These are phyloP conservation scores for Protonibea diacanthus DNA, from an alignment of 2,797 vertebrate species.

Conservation along the genomic window DNA sequence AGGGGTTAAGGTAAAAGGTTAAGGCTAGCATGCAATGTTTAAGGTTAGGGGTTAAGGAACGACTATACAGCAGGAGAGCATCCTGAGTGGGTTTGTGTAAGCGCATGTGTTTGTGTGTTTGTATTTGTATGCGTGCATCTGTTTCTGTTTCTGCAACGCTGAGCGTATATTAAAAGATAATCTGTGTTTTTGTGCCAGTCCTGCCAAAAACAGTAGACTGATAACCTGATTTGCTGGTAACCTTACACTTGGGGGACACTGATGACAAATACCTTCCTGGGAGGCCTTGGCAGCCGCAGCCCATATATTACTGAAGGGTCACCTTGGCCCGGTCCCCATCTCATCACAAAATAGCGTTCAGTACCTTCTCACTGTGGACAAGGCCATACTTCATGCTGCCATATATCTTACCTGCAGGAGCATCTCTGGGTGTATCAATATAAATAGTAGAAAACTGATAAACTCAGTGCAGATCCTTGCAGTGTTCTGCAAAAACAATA, in stretches of 20 bases:
- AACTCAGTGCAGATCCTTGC: slow-evolving; percentile 62
- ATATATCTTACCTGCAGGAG: slow-evolving; percentile 71
- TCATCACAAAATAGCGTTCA: slow-evolving; percentile 82
- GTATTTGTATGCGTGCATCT: slow-evolving; percentile 30
- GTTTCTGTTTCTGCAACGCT: slow-evolving; percentile 32
- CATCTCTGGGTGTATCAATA: slow-evolving; percentile 73
- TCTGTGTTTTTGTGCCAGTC: slow-evolving; percentile 80
- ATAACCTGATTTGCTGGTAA: slow-evolving; percentile 84
- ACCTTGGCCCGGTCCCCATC: slow-evolving; percentile 83
- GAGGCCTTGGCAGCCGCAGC: slow-evolving; percentile 83
- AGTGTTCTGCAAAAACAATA: slow-evolving; percentile 57
- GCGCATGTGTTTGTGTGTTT: slow-evolving; percentile 11
- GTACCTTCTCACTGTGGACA: slow-evolving; percentile 75
- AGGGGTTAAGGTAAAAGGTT: slow-evolving; percentile 41
- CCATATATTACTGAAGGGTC: slow-evolving; percentile 85
- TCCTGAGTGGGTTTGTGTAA: slow-evolving; percentile 14
- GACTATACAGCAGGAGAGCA: slow-evolving; percentile 1
- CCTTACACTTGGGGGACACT: slow-evolving; percentile 79
- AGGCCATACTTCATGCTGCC: slow-evolving; percentile 78
- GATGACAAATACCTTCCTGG: slow-evolving; percentile 86
- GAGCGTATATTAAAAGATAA: slow-evolving; percentile 69
- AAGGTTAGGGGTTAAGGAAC: slow-evolving; percentile 33
- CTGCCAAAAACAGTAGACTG: slow-evolving; percentile 80
- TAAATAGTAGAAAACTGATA: slow-evolving; percentile 73
- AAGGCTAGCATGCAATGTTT: slow-evolving; percentile 40